Evolutionary conservation across 1,140 invertebrate genomes (phyloP).

Genomic region (Drosophila quadrilineata): DNA sequence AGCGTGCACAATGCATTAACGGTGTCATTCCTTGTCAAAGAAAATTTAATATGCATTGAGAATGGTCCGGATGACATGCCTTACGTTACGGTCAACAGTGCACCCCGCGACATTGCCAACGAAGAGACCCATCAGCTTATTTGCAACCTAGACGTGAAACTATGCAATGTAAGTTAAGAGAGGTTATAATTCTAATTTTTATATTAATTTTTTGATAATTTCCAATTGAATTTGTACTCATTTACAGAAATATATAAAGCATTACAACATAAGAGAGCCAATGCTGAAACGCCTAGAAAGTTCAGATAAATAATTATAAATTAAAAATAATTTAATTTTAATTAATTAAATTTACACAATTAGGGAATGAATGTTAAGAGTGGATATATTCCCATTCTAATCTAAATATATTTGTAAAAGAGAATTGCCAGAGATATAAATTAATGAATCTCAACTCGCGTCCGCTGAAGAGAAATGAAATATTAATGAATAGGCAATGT

Average conservation of each 20-base stretch:
- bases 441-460: too few relatives aligned
- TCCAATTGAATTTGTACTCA: too few relatives aligned
- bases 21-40: conserved; percentile 58
- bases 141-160: conserved; percentile 43
- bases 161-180: conserved; percentile 58
- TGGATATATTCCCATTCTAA: too few relatives aligned
- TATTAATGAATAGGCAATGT: background rate
- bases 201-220: too few relatives aligned
- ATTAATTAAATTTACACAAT: too few relatives aligned
- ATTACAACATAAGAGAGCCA: conserved; percentile 46
- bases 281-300: conserved; percentile 41
- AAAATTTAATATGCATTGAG: conserved; percentile 44
- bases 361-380: too few relatives aligned
- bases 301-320: conserved; percentile 3
- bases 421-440: too few relatives aligned
- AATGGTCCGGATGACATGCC: conserved; percentile 49
- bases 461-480: background rate
- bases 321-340: background rate
- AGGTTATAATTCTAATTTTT: too few relatives aligned
- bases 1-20: conserved; percentile 62
- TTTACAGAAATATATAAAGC: conserved; percentile 48
- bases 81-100: conserved; percentile 22
- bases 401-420: too few relatives aligned
- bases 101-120: background rate
- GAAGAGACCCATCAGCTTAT: conserved; percentile 36